Evolutionary conservation across 2,888 invertebrate genomes (phyloP), one percentile per base, ranked within the genome.

Genomic region (Oithona nana): DNA sequence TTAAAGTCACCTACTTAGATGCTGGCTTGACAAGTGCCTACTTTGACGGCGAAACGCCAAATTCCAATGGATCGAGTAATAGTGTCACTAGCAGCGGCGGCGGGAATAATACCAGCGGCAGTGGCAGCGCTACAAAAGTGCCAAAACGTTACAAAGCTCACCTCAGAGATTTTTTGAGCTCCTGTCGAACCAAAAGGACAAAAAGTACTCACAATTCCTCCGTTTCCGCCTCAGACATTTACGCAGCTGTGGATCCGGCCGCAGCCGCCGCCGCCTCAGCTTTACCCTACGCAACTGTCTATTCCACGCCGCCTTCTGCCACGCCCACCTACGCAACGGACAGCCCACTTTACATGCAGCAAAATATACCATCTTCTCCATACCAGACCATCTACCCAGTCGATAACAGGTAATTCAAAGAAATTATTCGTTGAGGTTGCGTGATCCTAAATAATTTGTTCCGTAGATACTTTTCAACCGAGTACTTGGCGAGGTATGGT

Each of bases 1-100:
- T 95, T 75, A 95, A 97, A 80, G 92, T 92, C 63, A 94, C 94
- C 72, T 97, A 97, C 75, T 79, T 95, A 70, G 93, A 93, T 72
- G 90, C 90, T 0, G 90, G 90, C 20, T 78, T 93, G 66, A 88
- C 89, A 20, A 90, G 88, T 70, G 83, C 85, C 63, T 90, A 90
- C 75, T 88, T 90, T 75, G 90, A 90, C 70, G 80, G 82, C 54
- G 88, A 89, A 52, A 6, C 39, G 39, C 39, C 39, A 6, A 71
- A 29, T 49, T 58, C 86, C 84, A 72, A 74, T 88, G 22, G 76
- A 81, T 56, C 65, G 59, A 1, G 75, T 79, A 51, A 79, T 80
- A 64, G 79, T 66, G 58, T 66, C 67, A 1, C 76, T 79, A 51
- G 79, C 80, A 64, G 79, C 67, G 58, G 66, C 67, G 54, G 66